These are phyloP conservation scores for Eospalax fontanierii DNA, from an alignment of 2,797 vertebrate species.

Conservation along the genomic window DNA sequence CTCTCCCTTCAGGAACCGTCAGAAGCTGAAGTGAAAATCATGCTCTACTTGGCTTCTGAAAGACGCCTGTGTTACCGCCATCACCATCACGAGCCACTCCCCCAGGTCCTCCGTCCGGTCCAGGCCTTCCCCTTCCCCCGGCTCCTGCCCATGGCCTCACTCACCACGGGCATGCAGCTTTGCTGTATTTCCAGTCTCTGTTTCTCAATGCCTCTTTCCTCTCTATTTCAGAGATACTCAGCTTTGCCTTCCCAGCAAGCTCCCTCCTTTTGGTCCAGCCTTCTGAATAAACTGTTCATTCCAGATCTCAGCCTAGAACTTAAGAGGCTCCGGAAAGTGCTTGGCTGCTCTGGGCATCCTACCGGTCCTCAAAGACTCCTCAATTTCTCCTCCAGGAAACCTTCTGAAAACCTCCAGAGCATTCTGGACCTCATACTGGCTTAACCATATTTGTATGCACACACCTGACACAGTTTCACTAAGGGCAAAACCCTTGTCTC, in stretches of 20 bases:
- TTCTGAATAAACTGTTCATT: too few species aligned
- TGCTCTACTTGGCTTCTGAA: neutral
- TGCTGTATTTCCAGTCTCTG: neutral
- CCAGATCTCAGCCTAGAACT: neutral
- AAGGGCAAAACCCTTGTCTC: too few species aligned
- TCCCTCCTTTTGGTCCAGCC: neutral
- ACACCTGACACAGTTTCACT: neutral
- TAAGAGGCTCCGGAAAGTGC: neutral
- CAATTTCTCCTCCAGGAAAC: neutral
- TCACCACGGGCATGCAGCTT: rapidly evolving
- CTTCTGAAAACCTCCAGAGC: neutral
- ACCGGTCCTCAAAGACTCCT: too few species aligned
- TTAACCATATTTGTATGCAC: too few species aligned
- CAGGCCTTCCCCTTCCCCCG: too few species aligned
- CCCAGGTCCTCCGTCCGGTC: neutral
- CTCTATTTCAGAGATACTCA: neutral
- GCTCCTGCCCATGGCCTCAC: neutral
- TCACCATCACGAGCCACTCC: rapidly evolving
- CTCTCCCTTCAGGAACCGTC: slow-evolving; percentile 1
- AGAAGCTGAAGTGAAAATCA: rapidly evolving
- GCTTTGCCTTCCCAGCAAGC: neutral
- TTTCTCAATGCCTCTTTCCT: neutral
- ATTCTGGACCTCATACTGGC: neutral
- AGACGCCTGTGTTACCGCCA: neutral
- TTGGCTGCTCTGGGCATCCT: too few species aligned